phyloP scores from a whole-genome alignment of 2,888 invertebrate genomes.

The Mantis religiosa region DNA sequence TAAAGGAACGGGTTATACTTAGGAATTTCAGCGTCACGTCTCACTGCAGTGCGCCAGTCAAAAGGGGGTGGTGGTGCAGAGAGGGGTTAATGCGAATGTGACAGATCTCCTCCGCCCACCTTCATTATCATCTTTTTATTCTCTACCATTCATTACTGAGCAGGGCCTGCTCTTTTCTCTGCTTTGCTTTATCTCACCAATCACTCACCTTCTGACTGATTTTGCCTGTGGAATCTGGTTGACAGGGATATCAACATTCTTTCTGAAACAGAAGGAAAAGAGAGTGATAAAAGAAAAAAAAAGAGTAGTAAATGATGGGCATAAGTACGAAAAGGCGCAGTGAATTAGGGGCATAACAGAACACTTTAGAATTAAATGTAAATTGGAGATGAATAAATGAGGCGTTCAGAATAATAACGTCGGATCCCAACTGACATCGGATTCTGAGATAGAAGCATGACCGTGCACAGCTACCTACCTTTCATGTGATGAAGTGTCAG shows the following conservation, averaged over 20 bases:
- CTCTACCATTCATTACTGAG: not conserved
- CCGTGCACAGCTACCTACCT: no score
- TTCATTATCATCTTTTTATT: slow-evolving; percentile 16
- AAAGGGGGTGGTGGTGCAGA: not conserved
- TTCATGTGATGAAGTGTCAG: no score
- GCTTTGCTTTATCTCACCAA: not conserved
- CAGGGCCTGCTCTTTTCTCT: not conserved
- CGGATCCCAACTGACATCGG: no score
- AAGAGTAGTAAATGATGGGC: not conserved
- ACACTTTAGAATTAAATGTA: no score
- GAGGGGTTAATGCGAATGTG: not conserved
- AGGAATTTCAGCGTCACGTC: not conserved
- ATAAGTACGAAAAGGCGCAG: not conserved
- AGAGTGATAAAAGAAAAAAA: not conserved
- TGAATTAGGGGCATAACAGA: not conserved
- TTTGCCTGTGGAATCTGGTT: not conserved
- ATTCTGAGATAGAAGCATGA: no score
- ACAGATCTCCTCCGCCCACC: not conserved
- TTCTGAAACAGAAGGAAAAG: not conserved
- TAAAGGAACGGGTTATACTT: not conserved
- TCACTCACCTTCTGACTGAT: not conserved
- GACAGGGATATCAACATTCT: not conserved
- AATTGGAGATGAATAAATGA: no score
- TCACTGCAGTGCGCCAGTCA: not conserved
- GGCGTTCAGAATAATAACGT: no score